Conservation (phyloP, 2,113 vertebrate species). For the Butorides virescens region DNA sequence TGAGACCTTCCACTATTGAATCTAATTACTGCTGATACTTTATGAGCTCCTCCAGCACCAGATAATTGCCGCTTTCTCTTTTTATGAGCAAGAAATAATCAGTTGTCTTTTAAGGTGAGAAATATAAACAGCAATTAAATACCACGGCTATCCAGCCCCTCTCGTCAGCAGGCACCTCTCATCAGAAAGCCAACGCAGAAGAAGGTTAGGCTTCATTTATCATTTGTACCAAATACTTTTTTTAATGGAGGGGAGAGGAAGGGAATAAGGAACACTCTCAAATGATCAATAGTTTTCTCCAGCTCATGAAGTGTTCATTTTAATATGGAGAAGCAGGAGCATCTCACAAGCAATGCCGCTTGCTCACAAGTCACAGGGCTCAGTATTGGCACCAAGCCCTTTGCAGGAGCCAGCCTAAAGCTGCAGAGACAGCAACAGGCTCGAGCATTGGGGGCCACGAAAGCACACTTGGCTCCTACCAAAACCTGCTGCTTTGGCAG, state of each 20-base stretch:
- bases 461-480: not conserved
- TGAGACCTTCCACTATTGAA: constrained; percentile 7
- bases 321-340: not conserved
- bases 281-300: not conserved
- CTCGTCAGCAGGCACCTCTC: not conserved
- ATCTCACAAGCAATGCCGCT: not conserved
- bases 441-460: rapidly evolving
- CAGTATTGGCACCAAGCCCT: not conserved
- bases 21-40: constrained; percentile 55
- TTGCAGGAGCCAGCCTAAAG: not conserved
- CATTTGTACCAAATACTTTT: not conserved
- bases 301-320: not conserved
- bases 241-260: not conserved
- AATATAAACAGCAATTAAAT: constrained; percentile 61
- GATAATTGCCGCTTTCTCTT: constrained; percentile 60
- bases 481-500: not conserved
- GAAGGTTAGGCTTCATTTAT: not conserved
- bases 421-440: not conserved
- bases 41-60: not conserved
- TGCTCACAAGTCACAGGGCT: rapidly evolving
- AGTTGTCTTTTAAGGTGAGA: constrained; percentile 35
- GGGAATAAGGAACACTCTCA: not conserved
- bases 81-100: constrained; percentile 32
- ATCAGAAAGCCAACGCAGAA: not conserved
- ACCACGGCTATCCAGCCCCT: not conserved